A percentile compares a stretch with the other conserved stretches of the same genome.
Conservation (phyloP, 2,797 vertebrate species). For the Aselliscus stoliczkanus region DNA sequence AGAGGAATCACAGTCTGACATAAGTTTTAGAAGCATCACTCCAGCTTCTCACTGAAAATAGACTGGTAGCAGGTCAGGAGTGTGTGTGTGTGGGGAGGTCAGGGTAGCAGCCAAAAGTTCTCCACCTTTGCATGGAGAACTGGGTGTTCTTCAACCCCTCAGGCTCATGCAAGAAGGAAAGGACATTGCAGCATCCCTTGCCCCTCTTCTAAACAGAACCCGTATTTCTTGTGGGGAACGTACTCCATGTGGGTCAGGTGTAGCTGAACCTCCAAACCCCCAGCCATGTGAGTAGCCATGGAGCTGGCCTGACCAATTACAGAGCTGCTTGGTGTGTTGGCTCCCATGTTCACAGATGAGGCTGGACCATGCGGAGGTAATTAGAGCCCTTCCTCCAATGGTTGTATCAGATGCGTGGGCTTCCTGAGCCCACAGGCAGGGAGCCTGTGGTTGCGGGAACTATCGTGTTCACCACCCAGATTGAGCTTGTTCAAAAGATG, state of each 20-base stretch:
- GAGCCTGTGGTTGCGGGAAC: neutral
- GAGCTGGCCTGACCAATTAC: neutral
- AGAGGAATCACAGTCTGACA: neutral
- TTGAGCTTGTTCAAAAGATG: neutral
- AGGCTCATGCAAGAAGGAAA: neutral
- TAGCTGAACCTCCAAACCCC: neutral
- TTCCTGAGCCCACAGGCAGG: neutral
- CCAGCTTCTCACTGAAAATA: neutral
- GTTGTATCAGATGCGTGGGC: neutral
- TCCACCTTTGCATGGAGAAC: neutral
- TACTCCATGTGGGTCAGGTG: neutral
- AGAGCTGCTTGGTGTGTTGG: neutral
- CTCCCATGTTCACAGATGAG: neutral
- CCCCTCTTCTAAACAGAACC: neutral
- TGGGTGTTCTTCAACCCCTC: neutral
- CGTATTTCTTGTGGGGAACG: neutral
- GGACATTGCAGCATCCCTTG: neutral
- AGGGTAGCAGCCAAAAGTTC: neutral
- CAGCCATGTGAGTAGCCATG: no score
- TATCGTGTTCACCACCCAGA: neutral
- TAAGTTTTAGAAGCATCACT: neutral
- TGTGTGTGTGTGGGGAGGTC: no score
- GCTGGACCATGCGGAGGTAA: neutral
- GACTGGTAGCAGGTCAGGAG: neutral
- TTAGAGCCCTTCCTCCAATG: neutral